Evolutionary conservation across 2,797 vertebrate genomes (phyloP), one percentile per base, ranked within the genome.

Genomic region (Calcarius lapponicus): DNA sequence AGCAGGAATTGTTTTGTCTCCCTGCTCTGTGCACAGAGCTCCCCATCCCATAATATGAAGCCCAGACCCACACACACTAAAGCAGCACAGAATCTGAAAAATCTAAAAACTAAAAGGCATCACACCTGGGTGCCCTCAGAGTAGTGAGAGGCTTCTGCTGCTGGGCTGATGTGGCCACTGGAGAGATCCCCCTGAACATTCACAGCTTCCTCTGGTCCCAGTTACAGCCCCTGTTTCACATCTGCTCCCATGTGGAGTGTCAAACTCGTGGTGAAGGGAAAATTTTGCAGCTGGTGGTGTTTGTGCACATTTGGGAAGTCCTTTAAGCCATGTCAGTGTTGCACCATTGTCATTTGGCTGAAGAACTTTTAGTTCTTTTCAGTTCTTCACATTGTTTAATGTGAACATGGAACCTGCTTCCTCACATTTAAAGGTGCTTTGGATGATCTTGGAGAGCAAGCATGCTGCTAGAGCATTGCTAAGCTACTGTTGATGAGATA

Each of bases 261-360:
- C 58, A 2, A 2, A 78, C 42, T 15, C 2, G 29, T 17, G 26
- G 10, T 42, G 64, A 73, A n/a, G 4, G 64, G 38, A 42, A 71
- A 40, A 12, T 17, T 80, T 67, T 61, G 48, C 13, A 51, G 9
- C 64, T 78, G 61, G 16, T 22, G 20, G 1, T 11, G 19, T 32
- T 22, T 34, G 17, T 2, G 1, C 1, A 0, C 32, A 0, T 34
- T 56, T 18, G 43, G 26, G 60, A 79, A 76, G 7, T 38, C 34
- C 31, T 87, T 21, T 28, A 57, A 74, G 43, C n/a, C 1, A 0
- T 12, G 40, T 31, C 67, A 21, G 5, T 28, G 11, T 43, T 42
- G 40, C 9, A 50, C 32, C 5, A 0, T 4, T 72, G 67, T 56
- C 38, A 26, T 47, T 92, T 56, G 51, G 47, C 61, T 67, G 64